Evolutionary conservation across 2,113 vertebrate species (phyloP), one percentile per base, ranked within the genome.

Genomic region (Nycticebus coucang): DNA sequence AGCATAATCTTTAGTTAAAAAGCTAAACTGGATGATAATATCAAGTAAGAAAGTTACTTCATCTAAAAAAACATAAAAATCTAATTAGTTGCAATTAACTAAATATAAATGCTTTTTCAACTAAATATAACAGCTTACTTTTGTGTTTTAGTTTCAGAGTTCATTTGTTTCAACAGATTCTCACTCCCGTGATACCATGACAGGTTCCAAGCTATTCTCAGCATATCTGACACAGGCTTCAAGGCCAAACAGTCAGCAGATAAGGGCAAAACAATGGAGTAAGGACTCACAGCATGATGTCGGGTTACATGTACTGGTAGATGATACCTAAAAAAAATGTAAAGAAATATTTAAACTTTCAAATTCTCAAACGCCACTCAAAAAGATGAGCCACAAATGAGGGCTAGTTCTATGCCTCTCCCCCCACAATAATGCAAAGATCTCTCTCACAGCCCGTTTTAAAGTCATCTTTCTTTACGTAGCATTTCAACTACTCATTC

Each of bases 261-360:
- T 60, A 99, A 91, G 0, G 99, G 98, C 94, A 99, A 95, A 72
- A 99, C 98, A 21, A 98, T 97, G 96, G 99, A 98, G 95, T 99
- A 98, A 2, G 99, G 99, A 96, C 99, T 99, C 88, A 99, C 99
- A 2, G 99, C 99, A 60, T 99, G 99, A 98, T 99, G 98, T 95
- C 97, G 98, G 6, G 91, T 95, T 24, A 98, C 97, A 86, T 94
- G 98, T 33, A 99, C 98, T 1, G 99, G 99, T 4, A 99, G 97
- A 96, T 99, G 99, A 97, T 99, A 99, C 95, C 99, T 99, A 50
- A 55, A 91, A 41, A 74, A 94, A 92, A 85, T 5, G 4, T 5
- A 57, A 41, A 85, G 30, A 95, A 89, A 83, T 21, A 41, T 37
- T 87, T 21, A 4, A 33, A 83, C 35, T 69, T 83, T 15, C 2